Base-by-base conservation (phyloP, 2,797 vertebrate genomes). In the Choloepus didactylus region DNA sequence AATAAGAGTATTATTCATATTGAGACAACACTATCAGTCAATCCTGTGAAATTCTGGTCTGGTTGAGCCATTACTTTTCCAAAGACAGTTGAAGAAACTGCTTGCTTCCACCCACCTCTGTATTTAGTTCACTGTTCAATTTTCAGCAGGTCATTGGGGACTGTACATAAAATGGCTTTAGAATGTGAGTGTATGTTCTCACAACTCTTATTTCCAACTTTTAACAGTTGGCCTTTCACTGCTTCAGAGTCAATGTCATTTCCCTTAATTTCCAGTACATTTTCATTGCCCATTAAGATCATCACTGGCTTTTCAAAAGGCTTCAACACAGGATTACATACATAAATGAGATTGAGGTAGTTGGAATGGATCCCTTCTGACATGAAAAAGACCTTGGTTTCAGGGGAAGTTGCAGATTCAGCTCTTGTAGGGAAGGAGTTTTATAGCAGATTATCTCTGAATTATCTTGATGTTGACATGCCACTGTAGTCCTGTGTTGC, bases 51-150 rank as follows among this genome's bases (percentile, higher is more conserved):
- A 98, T 99, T 99, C 98, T 99, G 99, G 96, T 99, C 99, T 98
- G 99, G 98, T 3, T 98, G 99, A 97, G 99, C 98, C 72, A 98
- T 98, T 95, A 99, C 99, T 97, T 98, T 99, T 82, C 99, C 99
- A 27, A 99, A 99, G 85, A 99, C 97, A 67, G 98, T 98, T 94
- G 99, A 99, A 97, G 98, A 98, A 97, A 98, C 98, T 98, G 99
- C 99, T 98, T 99, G 99, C 80, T 99, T 99, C 99, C 99, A 99
- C 99, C 99, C 98, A 99, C 99, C 99, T 99, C 99, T 98, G 99
- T 99, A 98, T 99, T 99, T 98, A 99, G 98, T 98, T 99, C 98
- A 2, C 98, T 98, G 97, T 98, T 98, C 96, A 98, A 97, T 44
- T 81, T 98, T 98, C 96, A 99, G 98, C 96, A 99, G 99, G 97